Evolutionary conservation across 2,113 vertebrate genomes (phyloP).

Genomic region (Phodopus roborovskii): DNA sequence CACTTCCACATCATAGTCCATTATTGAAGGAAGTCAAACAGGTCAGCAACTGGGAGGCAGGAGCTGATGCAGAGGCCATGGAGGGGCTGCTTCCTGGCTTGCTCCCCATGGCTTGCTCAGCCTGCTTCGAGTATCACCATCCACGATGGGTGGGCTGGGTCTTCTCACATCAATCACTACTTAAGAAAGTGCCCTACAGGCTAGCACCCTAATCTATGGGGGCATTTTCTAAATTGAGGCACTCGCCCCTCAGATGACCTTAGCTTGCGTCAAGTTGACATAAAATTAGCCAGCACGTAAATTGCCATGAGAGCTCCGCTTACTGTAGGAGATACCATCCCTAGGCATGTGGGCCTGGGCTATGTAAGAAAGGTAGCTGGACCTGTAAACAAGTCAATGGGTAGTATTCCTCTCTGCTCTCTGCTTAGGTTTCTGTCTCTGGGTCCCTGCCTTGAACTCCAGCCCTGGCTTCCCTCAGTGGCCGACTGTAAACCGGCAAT

Average conservation of each 20-base stretch:
- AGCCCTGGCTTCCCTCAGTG: not conserved
- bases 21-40: not conserved
- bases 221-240: not conserved
- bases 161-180: not conserved
- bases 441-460: not conserved
- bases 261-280: not conserved
- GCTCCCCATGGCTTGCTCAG: not conserved
- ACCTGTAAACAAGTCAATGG: not conserved
- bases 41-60: not conserved
- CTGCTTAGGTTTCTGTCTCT: not conserved
- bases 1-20: not conserved
- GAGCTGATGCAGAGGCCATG: not conserved
- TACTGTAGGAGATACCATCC: not conserved
- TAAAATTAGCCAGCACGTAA: not conserved
- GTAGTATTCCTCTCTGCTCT: not conserved
- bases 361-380: not conserved
- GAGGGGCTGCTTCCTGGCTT: not conserved
- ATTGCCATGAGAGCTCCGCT: not conserved
- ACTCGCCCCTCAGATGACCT: too few species aligned
- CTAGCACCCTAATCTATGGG: not conserved
- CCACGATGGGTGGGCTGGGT: too few species aligned
- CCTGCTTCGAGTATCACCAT: too few species aligned
- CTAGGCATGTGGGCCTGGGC: not conserved
- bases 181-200: not conserved
- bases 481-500: not conserved